Conservation (phyloP, 2,113 vertebrate genomes). For the Apteryx owenii region DNA sequence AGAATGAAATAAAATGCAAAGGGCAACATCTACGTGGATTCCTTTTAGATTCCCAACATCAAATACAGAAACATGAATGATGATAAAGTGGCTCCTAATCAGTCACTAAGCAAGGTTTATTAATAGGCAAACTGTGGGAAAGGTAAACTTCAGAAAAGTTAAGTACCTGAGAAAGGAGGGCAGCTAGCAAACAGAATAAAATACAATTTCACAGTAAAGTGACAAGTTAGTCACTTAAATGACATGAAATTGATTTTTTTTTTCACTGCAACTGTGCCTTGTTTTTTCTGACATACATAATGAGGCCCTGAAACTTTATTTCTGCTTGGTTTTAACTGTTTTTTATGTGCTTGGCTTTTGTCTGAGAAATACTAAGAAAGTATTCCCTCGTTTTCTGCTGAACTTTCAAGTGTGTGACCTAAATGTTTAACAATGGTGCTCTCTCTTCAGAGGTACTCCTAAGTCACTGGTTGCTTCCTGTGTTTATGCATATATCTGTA, state of each 20-base stretch:
- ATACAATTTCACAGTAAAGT: not conserved
- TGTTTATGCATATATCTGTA: fast-evolving
- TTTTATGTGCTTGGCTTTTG: not conserved
- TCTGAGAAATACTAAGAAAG: not conserved
- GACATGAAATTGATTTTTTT: not conserved
- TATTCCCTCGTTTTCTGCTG: not conserved
- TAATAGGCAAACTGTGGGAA: conserved; percentile 51
- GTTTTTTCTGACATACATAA: not conserved
- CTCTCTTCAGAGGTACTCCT: not conserved
- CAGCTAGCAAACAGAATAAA: conserved; percentile 27
- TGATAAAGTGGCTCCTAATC: conserved; percentile 3
- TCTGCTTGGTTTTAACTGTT: not conserved
- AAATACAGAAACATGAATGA: not conserved
- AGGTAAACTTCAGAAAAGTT: conserved; percentile 57
- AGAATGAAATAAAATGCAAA: not conserved
- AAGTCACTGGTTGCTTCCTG: not conserved
- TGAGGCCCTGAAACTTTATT: not conserved
- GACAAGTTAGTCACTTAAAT: not conserved
- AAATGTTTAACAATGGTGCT: not conserved
- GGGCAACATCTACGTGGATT: not conserved
- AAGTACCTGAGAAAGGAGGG: conserved; percentile 11
- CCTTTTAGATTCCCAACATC: not conserved
- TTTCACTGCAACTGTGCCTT: not conserved
- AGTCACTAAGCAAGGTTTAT: not conserved
- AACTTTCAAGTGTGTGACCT: not conserved